A percentile compares a stretch with the other conserved stretches of the same genome.
phyloP scores from a whole-genome alignment of 2,113 vertebrate species.

The Triplophysa siluroides region DNA sequence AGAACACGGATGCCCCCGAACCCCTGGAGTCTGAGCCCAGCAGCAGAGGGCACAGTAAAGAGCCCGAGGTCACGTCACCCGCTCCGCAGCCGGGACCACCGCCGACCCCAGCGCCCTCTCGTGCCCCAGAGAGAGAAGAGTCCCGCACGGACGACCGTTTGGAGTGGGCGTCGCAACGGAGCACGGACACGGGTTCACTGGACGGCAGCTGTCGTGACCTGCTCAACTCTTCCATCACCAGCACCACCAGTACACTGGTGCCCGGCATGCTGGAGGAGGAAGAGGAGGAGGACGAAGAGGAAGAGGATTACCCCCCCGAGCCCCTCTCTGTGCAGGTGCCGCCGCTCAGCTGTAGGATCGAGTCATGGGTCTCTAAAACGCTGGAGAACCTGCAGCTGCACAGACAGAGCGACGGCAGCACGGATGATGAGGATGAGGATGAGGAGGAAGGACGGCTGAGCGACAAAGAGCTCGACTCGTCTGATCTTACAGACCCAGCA shows the following conservation, averaged over 20 bases:
- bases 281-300: constrained; percentile 85
- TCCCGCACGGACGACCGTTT: constrained; percentile 86
- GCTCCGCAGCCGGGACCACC: constrained; percentile 41
- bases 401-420: constrained; percentile 81
- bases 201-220: constrained; percentile 93
- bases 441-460: constrained; percentile 75
- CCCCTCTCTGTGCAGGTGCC: constrained; percentile 91
- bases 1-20: constrained; percentile 88
- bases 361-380: constrained; percentile 96
- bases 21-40: constrained; percentile 77
- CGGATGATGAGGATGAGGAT: constrained; percentile 88
- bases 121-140: constrained; percentile 79
- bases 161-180: constrained; percentile 96
- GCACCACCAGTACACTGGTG: constrained; percentile 94
- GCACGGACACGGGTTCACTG: constrained; percentile 92
- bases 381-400: constrained; percentile 95
- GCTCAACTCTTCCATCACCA: constrained; percentile 94
- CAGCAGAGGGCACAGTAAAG: constrained; percentile 62
- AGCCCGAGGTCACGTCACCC: constrained; percentile 50
- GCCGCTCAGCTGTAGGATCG: constrained; percentile 91
- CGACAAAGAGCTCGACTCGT: constrained; percentile 77
- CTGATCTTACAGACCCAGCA: constrained; percentile 72
- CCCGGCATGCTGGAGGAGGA: constrained; percentile 96
- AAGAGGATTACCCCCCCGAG: constrained; percentile 88
- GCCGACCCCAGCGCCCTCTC: constrained; percentile 59